Base-by-base conservation (phyloP, 2,113 vertebrate genomes). In the Oriolus oriolus region DNA sequence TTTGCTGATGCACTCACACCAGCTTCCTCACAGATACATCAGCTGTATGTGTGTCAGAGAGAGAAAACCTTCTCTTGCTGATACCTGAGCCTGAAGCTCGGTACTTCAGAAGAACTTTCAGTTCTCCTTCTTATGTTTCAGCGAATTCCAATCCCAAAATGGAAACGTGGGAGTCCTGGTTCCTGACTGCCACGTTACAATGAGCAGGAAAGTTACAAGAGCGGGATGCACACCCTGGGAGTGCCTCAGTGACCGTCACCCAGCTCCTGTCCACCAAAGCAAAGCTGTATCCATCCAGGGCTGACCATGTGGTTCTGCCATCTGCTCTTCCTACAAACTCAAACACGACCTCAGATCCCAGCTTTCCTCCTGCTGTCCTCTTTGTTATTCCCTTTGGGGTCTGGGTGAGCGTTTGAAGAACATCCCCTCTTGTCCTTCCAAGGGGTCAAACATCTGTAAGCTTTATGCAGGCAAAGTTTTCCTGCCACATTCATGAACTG, bases 241-340 rank as follows among this genome's bases (percentile, higher is more conserved):
- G 4, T 27, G 47, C 28, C 8, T 1, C 47, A 7, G 61, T 30
- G 76, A 23, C 71, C 33, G 2, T 37, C 3, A 31, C 28, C 11
- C 33, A 2, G 2, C 56, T 89, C 37, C 63, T 33, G 16, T 10
- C 68, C 42, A 26, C 30, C 27, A 26, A 31, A 59, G 31, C 33
- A 45, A 61, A 84, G 52, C 82, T 5, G 1, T 9, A 16, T 6
- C 33, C 42, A 37, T 8, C 12, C 44, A 52, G 57, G 23, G 24
- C 4, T 8, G 33, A 50, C 20, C 21, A 28, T 1, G 15, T 22
- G 45, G 12, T 1, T 1, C 6, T 12, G 41, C 37, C 22, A 18
- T 41, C 42, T 82, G 42, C 39, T 61, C 12, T 65, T 81, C 35
- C 66, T 63, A 30, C 1, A 4, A 26, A 59, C 42, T 56, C 80